Base-by-base conservation (phyloP, 2,888 invertebrate species). In the Hypena proboscidalis region DNA sequence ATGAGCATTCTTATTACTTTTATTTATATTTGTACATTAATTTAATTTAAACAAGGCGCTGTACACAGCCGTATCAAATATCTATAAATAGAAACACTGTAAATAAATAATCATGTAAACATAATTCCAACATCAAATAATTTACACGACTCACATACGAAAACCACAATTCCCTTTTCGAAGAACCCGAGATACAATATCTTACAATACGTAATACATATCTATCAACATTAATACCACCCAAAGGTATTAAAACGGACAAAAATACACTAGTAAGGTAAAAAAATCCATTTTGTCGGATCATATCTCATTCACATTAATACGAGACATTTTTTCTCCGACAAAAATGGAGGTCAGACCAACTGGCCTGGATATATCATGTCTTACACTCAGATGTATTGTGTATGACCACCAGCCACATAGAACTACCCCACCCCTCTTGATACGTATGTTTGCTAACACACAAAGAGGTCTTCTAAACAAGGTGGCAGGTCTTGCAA, bases 291-390 rank as follows among this genome's bases (percentile, higher is more conserved):
- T 69, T 68, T 60, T 42, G 63, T 46, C 47, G 62, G 61, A 70
- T 65, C 67, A 72, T 71, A 74, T 74, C 70, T 67, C 70, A 71
- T 67, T 70, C 64, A 63, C 71, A 72, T 77, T 76, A 77, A 74
- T 77, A 78, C 67, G 56, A 62, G 73, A 66, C 71, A 74, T 70
- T 74, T 76, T 70, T 69, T 65, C 65, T 58, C 48, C 31, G 43
- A 51, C 58, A 63, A 67, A 72, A 71, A 70, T 70, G 67, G 58
- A 54, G 54, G 65, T 59, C 64, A 55, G 55, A 43, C 68, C 57
- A 51, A 59, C 52, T 50, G 61, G 45, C 62, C 45, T 42, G 44
- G 65, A 70, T 74, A 70, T 73, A 77, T 73, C 65, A 70, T 62
- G 40, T 33, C 65, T 40, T 39, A 32, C 52, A 53, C 58, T 52